A percentile compares a stretch with the other conserved stretches of the same genome.
Conservation (phyloP, 2,797 vertebrate genomes). For the Pterois miles region DNA sequence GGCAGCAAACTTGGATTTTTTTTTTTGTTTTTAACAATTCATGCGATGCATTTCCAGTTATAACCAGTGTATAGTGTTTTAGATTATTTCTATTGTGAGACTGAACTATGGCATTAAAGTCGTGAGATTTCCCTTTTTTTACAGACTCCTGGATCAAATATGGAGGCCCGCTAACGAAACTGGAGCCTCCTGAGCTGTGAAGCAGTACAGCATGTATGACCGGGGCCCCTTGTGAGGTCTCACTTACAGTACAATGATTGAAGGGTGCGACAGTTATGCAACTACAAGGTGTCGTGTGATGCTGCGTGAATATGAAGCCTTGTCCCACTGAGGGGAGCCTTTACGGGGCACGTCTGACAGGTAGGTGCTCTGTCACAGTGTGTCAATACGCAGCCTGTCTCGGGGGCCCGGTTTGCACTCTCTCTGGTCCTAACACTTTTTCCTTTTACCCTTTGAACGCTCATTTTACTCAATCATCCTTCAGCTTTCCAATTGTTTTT, state of each 20-base stretch:
- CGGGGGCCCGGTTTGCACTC: slow-evolving; percentile 35
- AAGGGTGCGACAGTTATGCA: slow-evolving; percentile 65
- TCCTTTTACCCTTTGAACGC: slow-evolving; percentile 6
- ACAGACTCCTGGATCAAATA: slow-evolving; percentile 25
- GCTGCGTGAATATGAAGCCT: slow-evolving; percentile 66
- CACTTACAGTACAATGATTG: slow-evolving; percentile 58
- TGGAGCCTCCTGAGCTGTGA: slow-evolving; percentile 19
- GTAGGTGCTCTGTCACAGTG: slow-evolving; percentile 50
- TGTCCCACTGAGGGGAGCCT: slow-evolving; percentile 53
- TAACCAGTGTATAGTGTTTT: not conserved
- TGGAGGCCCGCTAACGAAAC: slow-evolving; percentile 21
- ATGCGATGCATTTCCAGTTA: slow-evolving; percentile 28
- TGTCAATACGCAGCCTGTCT: slow-evolving; percentile 52
- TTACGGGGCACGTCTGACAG: slow-evolving; percentile 49
- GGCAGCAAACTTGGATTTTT: not conserved
- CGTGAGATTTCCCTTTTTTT: slow-evolving; percentile 27
- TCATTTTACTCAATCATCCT: slow-evolving; percentile 39
- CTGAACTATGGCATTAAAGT: not conserved
- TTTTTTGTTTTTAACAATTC: slow-evolving; percentile 8
- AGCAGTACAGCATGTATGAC: slow-evolving; percentile 11
- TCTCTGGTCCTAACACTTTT: slow-evolving; percentile 39
- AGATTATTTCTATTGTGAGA: not conserved
- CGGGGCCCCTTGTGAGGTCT: slow-evolving; percentile 50
- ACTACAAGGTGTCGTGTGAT: slow-evolving; percentile 62
- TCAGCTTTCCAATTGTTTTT: slow-evolving; percentile 33